Base-by-base conservation (phyloP, 2,888 invertebrate species). In the Isotomurus palustris region DNA sequence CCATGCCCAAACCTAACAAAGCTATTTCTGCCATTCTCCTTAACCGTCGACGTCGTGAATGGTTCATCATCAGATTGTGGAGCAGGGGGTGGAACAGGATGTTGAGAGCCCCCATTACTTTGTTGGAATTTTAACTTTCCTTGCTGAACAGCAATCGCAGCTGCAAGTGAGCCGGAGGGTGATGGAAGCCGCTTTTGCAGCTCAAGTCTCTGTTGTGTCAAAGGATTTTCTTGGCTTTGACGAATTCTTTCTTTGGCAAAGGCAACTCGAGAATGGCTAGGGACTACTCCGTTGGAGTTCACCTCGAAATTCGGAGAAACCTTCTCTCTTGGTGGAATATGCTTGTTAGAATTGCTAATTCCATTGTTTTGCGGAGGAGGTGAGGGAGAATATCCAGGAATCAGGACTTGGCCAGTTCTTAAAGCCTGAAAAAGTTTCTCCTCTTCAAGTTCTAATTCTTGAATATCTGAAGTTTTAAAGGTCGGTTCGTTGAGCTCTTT, bases 361-460 rank as follows among this genome's bases (percentile, higher is more conserved):
- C 19, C 19, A 10, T 41, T 52, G 28, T 25, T 36, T 25, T 27
- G 29, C 2, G 57, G 41, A n/a, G n/a, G n/a, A n/a, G n/a, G n/a
- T n/a, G n/a, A n/a, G n/a, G n/a, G n/a, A n/a, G 35, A 6, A 19
- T 43, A 25, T 38, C 38, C 36, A 22, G 56, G 45, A 14, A 53
- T 56, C 10, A 51, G 52, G 2, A 66, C 58, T 27, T 80, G 80
- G 14, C 88, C 88, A 25, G 87, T 87, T 72, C 88, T 85, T 60
- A 89, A 76, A 10, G 88, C 88, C 71, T 87, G 84, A 69, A 89
- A 83, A 62, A 89, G 78, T 51, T 86, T 79, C 74, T 88, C 88
- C 73, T 89, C 88, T 73, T 88, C 88, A 27, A 86, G 80, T n/a
- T 87, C 87, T 5, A 88, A 87, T 75, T 87, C 86, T 65, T 84